A percentile compares a stretch with the other conserved stretches of the same genome.
Evolutionary conservation across 2,113 vertebrate genomes (phyloP).

Genomic region (Malaclemys terrapin): DNA sequence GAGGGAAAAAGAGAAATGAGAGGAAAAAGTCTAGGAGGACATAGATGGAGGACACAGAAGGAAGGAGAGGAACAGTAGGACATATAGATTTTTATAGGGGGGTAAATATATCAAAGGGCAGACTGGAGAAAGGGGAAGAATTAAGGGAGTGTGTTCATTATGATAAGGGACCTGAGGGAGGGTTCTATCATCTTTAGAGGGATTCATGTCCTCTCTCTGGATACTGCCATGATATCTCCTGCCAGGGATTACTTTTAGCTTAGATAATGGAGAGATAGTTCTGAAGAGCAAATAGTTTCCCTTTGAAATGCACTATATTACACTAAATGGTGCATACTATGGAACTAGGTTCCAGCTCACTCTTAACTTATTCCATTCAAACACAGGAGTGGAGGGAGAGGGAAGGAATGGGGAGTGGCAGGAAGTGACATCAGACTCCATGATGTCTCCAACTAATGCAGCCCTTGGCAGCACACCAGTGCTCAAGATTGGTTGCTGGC

Average conservation of each 20-base stretch:
- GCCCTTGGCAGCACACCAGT: accelerated
- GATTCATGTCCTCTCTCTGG: not conserved
- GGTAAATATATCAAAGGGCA: not conserved
- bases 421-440: accelerated
- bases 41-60: not conserved
- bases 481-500: not conserved
- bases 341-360: not conserved
- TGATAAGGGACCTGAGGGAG: not conserved
- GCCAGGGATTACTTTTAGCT: not conserved
- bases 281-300: not conserved
- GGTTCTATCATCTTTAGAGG: not conserved
- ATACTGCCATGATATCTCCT: not conserved
- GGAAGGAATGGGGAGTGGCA: accelerated
- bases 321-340: not conserved
- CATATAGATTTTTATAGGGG: not conserved
- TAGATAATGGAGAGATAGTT: not conserved
- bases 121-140: not conserved
- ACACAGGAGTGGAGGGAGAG: not conserved
- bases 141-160: accelerated
- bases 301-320: not conserved
- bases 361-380: not conserved
- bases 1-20: not conserved
- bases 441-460: accelerated
- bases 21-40: not conserved
- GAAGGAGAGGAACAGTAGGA: not conserved